These are phyloP conservation scores for Copidosoma aretas DNA, from an alignment of 2,888 invertebrate genomes.

Conservation along the genomic window DNA sequence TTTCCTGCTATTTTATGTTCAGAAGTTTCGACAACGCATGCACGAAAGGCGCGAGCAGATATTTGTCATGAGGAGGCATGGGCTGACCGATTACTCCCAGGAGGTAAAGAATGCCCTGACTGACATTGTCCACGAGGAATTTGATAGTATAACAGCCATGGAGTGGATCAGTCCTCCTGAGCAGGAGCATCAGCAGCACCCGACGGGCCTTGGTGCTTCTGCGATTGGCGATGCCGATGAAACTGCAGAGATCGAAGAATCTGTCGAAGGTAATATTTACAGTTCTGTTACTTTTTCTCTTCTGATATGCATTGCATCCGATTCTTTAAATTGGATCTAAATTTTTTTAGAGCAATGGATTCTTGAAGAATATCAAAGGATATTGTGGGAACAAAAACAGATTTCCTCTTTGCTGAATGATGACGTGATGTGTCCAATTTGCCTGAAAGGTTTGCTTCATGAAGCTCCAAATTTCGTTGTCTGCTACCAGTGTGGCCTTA, in stretches of 20 bases:
- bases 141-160: constrained; percentile 46
- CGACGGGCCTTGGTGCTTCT: constrained; percentile 10
- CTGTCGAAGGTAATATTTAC: constrained; percentile 28
- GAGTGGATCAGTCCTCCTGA: constrained; percentile 25
- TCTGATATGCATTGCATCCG: background rate
- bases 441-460: constrained; percentile 52
- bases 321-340: background rate
- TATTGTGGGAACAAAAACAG: constrained; percentile 53
- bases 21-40: constrained; percentile 56
- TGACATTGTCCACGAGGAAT: constrained; percentile 55
- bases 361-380: constrained; percentile 56
- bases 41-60: constrained; percentile 53
- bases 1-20: constrained; percentile 21
- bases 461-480: constrained; percentile 44
- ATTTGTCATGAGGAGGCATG: constrained; percentile 50
- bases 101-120: constrained; percentile 49
- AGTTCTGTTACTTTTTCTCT: background rate
- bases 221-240: constrained; percentile 18
- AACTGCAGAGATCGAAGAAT: constrained; percentile 34
- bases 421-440: constrained; percentile 60
- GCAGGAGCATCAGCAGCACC: background rate
- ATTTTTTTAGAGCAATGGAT: constrained; percentile 54
- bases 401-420: constrained; percentile 46
- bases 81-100: constrained; percentile 38
- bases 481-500: constrained; percentile 53